Evolutionary conservation across 2,797 vertebrate species (phyloP), one percentile per base, ranked within the genome.

Genomic region (Psittacula derbiana): DNA sequence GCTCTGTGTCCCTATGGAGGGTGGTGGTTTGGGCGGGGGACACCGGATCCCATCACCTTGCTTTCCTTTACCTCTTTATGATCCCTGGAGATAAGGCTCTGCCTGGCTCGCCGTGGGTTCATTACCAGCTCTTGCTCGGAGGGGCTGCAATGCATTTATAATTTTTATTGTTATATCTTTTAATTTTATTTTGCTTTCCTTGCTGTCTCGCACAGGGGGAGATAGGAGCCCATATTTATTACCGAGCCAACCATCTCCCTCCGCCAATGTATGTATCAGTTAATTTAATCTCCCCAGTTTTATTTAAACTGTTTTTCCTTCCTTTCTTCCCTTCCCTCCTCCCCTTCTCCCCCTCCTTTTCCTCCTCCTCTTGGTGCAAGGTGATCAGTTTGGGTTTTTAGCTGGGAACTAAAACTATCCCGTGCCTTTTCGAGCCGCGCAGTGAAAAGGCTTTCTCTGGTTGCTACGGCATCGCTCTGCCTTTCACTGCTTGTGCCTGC

Each of bases 121-220:
- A 90, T 96, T 96, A 93, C 55, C 92, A 83, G 66, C 90, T 70
- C 64, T 5, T 23, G 96, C 90, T 80, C 96, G 28, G 92, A 12
- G 18, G 91, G 92, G 78, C 96, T 19, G 89, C 95, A 91, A 97
- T 97, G 97, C 97, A 98, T 98, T 98, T 98, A 98, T 98, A 98
- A 98, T 98, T 98, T 98, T 98, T 98, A 98, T 98, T 98, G 98
- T 98, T 98, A 97, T 98, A 98, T 98, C 98, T 98, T 98, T 98
- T 98, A 98, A 98, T 98, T 98, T 98, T 98, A 98, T 97, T 98
- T 98, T 97, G 97, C 98, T 98, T 96, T 97, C 96, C 97, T 95
- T n/a, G 96, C 98, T 97, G 97, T 96, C 97, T 97, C 52, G 80
- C 95, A 80, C 94, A 93, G 76, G 93, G 96, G 95, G 62, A 98